These are phyloP conservation scores for Botrylloides violaceus DNA, from an alignment of 23 tunicate genomes.

Conservation along the genomic window DNA sequence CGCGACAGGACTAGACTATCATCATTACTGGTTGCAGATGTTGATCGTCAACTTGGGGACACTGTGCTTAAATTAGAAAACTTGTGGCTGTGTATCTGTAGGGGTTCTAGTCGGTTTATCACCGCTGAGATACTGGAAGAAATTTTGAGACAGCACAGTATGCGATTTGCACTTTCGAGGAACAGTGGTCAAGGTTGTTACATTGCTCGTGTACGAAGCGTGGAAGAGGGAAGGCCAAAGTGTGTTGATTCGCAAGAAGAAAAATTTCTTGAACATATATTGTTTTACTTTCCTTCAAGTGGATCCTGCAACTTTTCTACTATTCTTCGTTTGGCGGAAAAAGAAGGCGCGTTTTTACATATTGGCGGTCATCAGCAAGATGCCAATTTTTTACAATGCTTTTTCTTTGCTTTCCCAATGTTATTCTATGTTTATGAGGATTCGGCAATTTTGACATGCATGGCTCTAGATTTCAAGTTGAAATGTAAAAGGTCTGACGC, in stretches of 20 bases:
- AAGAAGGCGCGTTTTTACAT: not conserved
- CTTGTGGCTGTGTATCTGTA: not conserved
- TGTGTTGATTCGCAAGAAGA: not conserved
- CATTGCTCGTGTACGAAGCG: not conserved
- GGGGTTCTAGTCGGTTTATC: not conserved
- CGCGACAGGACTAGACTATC: not conserved
- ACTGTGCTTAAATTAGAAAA: not conserved
- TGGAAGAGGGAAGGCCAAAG: not conserved
- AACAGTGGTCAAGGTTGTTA: not conserved
- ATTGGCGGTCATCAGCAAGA: not conserved
- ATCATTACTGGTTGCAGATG: not conserved
- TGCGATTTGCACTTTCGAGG: not conserved
- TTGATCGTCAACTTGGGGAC: not conserved
- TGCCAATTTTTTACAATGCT: not conserved
- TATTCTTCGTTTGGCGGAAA: not conserved
- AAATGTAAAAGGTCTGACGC: constrained; percentile 1
- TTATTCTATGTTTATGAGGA: not conserved
- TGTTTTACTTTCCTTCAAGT: constrained; percentile 5
- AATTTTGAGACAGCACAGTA: not conserved
- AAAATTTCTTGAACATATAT: not conserved
- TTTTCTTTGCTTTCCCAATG: constrained; percentile 9
- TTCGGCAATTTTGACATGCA: constrained; percentile 8
- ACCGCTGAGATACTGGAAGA: constrained; percentile 4
- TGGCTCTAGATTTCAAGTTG: not conserved
- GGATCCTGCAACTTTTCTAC: constrained; percentile 9